phyloP scores from a whole-genome alignment of 1,140 invertebrate genomes.

The Reticulitermes speratus region DNA sequence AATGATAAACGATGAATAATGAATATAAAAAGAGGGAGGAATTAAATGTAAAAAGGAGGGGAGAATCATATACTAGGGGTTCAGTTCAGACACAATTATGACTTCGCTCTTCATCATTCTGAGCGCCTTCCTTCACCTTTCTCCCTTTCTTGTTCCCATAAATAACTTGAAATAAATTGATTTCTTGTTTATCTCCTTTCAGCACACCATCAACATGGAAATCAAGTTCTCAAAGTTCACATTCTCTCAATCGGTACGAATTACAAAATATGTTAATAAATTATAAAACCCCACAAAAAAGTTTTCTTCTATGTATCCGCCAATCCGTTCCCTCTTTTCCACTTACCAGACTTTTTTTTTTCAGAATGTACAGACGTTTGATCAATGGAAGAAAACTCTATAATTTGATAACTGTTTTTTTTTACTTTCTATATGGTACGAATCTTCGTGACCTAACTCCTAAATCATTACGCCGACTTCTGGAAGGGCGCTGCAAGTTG shows the following conservation, averaged over 20 bases:
- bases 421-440: not conserved
- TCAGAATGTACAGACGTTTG: not conserved
- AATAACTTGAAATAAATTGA: conserved; percentile 10
- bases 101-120: not conserved
- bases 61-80: not conserved
- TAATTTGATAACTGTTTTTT: not conserved
- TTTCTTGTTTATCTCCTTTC: conserved; percentile 9
- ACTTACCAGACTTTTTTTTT: not conserved
- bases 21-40: conserved; percentile 2
- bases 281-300: conserved; percentile 3
- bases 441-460: not conserved
- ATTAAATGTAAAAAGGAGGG: not conserved
- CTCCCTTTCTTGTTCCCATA: not conserved
- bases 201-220: conserved; percentile 4
- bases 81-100: not conserved
- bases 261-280: not conserved
- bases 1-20: not conserved
- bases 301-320: not conserved
- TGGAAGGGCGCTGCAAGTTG: not conserved
- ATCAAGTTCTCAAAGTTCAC: not conserved
- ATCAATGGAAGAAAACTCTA: not conserved
- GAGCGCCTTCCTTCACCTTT: not conserved
- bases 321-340: not conserved
- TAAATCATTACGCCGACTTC: not conserved
- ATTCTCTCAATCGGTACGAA: not conserved